A percentile compares a stretch with the other conserved stretches of the same genome.
Conservation (phyloP, 30 jellyfish, hydroid and myxozoan species). For the Aurelia sp. region DNA sequence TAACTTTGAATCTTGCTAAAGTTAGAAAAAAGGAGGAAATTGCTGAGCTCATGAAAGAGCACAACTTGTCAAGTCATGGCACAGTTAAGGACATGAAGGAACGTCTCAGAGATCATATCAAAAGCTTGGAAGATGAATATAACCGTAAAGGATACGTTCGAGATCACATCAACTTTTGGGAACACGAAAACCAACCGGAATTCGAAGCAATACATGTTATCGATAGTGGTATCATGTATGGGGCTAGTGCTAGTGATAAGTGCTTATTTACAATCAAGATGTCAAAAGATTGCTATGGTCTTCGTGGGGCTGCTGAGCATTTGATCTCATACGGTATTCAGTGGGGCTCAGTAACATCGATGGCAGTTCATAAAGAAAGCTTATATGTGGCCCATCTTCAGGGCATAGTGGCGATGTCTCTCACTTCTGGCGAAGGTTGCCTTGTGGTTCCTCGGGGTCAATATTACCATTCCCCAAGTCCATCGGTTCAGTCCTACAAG, state of each 20-base stretch:
- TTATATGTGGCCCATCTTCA: conserved; percentile 1
- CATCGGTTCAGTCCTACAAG: conserved; percentile 7
- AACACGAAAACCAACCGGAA: no score
- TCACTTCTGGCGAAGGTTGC: not conserved
- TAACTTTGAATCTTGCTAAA: not conserved
- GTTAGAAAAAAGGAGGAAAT: not conserved
- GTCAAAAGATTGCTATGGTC: no score
- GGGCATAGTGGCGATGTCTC: conserved; percentile 1
- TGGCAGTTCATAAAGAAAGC: conserved; percentile 11
- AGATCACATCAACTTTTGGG: not conserved
- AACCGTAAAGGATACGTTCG: no score
- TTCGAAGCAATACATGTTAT: no score
- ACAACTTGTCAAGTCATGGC: no score
- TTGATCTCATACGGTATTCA: not conserved
- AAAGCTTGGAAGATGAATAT: no score
- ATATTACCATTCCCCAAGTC: conserved; percentile 15
- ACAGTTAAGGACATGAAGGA: no score
- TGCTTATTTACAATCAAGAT: no score
- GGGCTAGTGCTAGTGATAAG: no score
- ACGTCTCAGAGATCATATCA: no score
- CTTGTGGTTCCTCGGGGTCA: not conserved
- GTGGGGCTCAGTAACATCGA: not conserved
- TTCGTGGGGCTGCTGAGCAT: not conserved
- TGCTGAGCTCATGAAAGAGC: not conserved
- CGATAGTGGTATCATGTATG: no score